Conservation (phyloP, 1,140 invertebrate genomes). For the Adelges cooleyi region DNA sequence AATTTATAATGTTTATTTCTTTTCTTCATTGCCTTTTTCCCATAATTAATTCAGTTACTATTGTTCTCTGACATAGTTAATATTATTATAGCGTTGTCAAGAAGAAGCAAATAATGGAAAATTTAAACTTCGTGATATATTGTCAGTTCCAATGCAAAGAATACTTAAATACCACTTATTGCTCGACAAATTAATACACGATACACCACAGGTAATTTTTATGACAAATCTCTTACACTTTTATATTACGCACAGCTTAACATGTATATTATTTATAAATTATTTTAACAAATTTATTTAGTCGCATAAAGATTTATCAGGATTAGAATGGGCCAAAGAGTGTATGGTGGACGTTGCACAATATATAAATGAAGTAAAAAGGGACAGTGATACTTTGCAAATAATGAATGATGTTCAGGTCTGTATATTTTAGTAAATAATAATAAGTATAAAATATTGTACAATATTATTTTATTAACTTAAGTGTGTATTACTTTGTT, state of each 20-base stretch:
- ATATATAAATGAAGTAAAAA: constrained; percentile 97
- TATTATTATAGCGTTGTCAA: constrained; percentile 67
- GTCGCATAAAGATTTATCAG: constrained; percentile 69
- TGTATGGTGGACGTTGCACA: constrained; percentile 94
- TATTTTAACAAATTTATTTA: constrained; percentile 35
- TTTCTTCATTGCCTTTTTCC: no score
- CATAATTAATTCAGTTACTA: no score
- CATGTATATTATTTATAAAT: neutral
- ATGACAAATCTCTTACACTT: neutral
- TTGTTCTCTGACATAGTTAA: no score
- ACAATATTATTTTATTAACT: no score
- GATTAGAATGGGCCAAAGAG: constrained; percentile 78
- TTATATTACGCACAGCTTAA: neutral
- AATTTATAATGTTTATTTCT: neutral
- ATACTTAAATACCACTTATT: constrained; percentile 94
- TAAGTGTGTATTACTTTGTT: no score
- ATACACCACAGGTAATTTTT: constrained; percentile 59
- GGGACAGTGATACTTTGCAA: constrained; percentile 84
- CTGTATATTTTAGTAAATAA: no score
- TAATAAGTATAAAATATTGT: no score
- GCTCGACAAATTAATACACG: constrained; percentile 80
- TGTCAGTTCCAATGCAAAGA: constrained; percentile 95
- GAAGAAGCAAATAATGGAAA: constrained; percentile 87
- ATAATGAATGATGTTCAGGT: constrained; percentile 83
- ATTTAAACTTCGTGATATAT: constrained; percentile 84